Conservation (phyloP, 2,888 invertebrate genomes). For the Mantis religiosa region DNA sequence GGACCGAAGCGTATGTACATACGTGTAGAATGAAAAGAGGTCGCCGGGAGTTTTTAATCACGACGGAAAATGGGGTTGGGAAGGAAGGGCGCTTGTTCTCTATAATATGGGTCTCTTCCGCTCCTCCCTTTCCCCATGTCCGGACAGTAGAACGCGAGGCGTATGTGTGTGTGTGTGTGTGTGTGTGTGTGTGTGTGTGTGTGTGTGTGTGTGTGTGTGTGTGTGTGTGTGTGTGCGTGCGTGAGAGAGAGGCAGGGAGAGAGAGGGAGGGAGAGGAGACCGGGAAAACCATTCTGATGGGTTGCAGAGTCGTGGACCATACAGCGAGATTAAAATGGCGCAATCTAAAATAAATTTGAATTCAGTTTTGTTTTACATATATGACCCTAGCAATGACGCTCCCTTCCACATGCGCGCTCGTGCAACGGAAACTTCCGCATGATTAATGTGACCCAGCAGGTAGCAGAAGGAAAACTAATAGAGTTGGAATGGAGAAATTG, state of each 20-base stretch:
- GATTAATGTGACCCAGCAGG: neutral
- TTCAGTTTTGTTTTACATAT: constrained; percentile 6
- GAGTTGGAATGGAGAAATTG: neutral
- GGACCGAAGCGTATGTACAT: neutral
- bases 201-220: neutral
- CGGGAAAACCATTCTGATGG: neutral
- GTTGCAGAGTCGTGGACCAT: neutral
- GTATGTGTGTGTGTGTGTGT: neutral
- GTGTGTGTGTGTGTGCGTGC: neutral
- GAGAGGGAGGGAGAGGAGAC: neutral
- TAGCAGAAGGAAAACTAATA: neutral
- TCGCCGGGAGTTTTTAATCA: constrained; percentile 10
- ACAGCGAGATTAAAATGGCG: constrained; percentile 3
- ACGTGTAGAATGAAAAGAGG: constrained; percentile 8
- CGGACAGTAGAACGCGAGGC: neutral
- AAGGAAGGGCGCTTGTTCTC: constrained; percentile 1
- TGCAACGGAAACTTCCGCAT: neutral
- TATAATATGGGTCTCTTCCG: constrained; percentile 2
- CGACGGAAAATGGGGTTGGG: neutral
- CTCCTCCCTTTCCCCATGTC: neutral
- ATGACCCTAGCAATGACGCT: neutral
- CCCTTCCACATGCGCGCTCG: neutral
- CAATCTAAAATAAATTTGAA: constrained; percentile 13
- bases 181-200: neutral
- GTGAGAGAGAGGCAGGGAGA: too few species aligned